phyloP scores from a whole-genome alignment of 2,888 invertebrate species.

The Sturmia bella region DNA sequence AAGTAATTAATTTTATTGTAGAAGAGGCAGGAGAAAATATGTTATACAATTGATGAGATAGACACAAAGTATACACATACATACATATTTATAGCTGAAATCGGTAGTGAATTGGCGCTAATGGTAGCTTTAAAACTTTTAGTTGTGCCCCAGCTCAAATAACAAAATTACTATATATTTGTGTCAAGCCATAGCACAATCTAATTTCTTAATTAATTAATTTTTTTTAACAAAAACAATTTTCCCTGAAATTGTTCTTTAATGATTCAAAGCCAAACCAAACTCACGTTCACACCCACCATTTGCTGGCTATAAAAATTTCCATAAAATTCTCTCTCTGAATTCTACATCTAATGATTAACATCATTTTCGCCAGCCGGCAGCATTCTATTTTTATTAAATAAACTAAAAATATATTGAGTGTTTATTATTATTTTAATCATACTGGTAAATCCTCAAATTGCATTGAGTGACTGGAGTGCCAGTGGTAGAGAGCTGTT shows the following conservation, averaged over 20 bases:
- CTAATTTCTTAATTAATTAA: too few relatives aligned
- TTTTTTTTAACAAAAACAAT: too few relatives aligned
- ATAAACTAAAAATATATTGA: slow-evolving; percentile 33
- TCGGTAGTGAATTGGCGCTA: not conserved
- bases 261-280: too few relatives aligned
- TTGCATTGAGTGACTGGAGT: slow-evolving; percentile 9
- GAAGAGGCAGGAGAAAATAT: not conserved
- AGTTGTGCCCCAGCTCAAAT: too few relatives aligned
- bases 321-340: not conserved
- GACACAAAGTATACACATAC: not conserved
- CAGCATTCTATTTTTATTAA: not conserved
- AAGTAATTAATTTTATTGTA: slow-evolving; percentile 55
- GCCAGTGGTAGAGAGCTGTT: slow-evolving; percentile 4
- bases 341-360: slow-evolving; percentile 5
- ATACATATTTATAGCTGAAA: not conserved
- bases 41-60: not conserved
- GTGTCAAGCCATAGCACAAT: too few relatives aligned
- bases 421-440: slow-evolving; percentile 53
- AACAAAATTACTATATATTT: too few relatives aligned
- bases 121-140: not conserved
- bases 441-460: slow-evolving; percentile 29
- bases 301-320: not conserved
- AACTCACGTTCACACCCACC: too few relatives aligned
- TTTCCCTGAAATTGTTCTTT: too few relatives aligned
- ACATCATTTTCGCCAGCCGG: not conserved